phyloP scores from a whole-genome alignment of 2,888 invertebrate genomes.

The Diadegma fenestrale region DNA sequence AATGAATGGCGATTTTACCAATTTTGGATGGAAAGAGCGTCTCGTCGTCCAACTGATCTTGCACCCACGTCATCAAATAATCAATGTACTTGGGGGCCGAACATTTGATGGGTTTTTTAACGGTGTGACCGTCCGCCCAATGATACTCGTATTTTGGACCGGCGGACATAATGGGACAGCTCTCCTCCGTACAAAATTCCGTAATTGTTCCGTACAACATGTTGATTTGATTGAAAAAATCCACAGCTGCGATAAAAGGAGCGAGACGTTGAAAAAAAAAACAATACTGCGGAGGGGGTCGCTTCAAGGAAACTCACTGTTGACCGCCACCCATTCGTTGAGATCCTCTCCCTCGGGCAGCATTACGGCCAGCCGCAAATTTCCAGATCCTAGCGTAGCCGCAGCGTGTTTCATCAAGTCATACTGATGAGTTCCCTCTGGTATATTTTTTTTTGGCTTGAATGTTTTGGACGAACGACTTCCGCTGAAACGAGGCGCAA shows the following conservation, averaged over 20 bases:
- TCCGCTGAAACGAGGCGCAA: slow-evolving; percentile 90
- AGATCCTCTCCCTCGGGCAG: slow-evolving; percentile 99
- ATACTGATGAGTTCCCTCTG: slow-evolving; percentile 99
- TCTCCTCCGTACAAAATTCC: slow-evolving; percentile 99
- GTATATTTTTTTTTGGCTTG: slow-evolving; percentile 99
- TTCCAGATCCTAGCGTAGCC: slow-evolving; percentile 98
- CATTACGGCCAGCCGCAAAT: slow-evolving; percentile 97
- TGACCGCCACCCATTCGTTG: slow-evolving; percentile 99
- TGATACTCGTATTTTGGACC: slow-evolving; percentile 99
- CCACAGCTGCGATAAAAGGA: slow-evolving; percentile 94
- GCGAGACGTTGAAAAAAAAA: no score
- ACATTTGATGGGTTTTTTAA: slow-evolving; percentile 99
- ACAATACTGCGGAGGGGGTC: no score
- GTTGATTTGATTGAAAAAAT: slow-evolving; percentile 99
- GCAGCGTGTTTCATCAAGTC: slow-evolving; percentile 99
- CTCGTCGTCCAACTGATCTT: slow-evolving; percentile 99
- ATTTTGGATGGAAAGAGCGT: slow-evolving; percentile 99
- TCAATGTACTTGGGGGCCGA: slow-evolving; percentile 99
- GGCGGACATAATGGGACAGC: slow-evolving; percentile 99
- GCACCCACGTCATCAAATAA: slow-evolving; percentile 99
- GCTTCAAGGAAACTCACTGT: slow-evolving; percentile 96
- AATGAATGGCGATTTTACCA: slow-evolving; percentile 87
- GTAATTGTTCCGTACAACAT: slow-evolving; percentile 99
- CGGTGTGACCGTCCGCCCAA: slow-evolving; percentile 99
- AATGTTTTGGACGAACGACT: slow-evolving; percentile 98